A percentile compares a stretch with the other conserved stretches of the same genome.
These are phyloP conservation scores for Erannis defoliaria DNA, from an alignment of 2,888 invertebrate species.

Conservation along the genomic window DNA sequence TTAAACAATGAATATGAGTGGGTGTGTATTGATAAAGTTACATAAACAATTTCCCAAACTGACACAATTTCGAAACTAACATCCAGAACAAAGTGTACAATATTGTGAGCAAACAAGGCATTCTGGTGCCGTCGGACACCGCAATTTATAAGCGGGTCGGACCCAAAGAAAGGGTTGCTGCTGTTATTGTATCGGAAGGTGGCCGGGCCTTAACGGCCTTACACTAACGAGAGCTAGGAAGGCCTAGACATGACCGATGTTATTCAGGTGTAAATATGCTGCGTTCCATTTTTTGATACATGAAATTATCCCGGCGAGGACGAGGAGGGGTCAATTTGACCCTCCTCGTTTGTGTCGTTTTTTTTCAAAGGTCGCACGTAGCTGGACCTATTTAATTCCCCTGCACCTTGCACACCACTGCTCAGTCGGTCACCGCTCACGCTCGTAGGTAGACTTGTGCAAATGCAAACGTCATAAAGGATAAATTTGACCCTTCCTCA, in stretches of 20 bases:
- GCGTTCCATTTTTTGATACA: too few relatives aligned
- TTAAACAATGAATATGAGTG: background rate
- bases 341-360: too few relatives aligned
- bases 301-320: too few relatives aligned
- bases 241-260: constrained; percentile 41
- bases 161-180: constrained; percentile 76
- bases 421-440: too few relatives aligned
- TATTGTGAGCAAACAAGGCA: constrained; percentile 67
- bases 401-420: too few relatives aligned
- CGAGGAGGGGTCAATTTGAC: too few relatives aligned
- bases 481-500: too few relatives aligned
- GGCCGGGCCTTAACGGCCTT: constrained; percentile 77
- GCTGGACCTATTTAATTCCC: too few relatives aligned
- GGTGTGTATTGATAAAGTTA: constrained; percentile 5
- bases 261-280: constrained; percentile 1
- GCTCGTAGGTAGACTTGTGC: too few relatives aligned
- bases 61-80: constrained; percentile 28
- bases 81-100: constrained; percentile 53
- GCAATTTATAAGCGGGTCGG: constrained; percentile 76
- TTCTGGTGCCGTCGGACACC: constrained; percentile 73
- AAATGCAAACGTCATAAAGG: too few relatives aligned
- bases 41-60: constrained; percentile 20
- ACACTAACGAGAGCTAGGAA: constrained; percentile 42
- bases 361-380: too few relatives aligned
- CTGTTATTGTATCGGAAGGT: constrained; percentile 86